Conservation (phyloP, 1,140 invertebrate genomes). For the Myzus persicae region DNA sequence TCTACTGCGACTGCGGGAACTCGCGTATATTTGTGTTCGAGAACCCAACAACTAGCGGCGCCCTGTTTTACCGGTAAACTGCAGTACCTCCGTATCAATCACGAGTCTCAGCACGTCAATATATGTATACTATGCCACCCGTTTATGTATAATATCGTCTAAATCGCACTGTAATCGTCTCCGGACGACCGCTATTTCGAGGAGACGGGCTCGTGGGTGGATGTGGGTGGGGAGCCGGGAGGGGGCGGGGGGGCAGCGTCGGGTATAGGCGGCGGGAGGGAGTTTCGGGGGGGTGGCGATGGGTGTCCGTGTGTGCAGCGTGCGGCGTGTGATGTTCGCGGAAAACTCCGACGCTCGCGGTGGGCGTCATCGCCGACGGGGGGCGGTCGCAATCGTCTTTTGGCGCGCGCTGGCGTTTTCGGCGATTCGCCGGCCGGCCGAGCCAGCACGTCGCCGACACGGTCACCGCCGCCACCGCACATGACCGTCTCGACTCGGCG, state of each 20-base stretch:
- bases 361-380: slow-evolving; percentile 29
- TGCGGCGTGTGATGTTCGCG: neutral
- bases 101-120: neutral
- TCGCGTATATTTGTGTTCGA: too few relatives aligned
- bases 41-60: too few relatives aligned
- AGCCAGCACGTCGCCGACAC: slow-evolving; percentile 4
- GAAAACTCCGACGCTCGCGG: slow-evolving; percentile 29
- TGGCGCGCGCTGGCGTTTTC: slow-evolving; percentile 45
- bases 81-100: too few relatives aligned
- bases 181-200: too few relatives aligned
- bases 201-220: neutral
- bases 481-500: neutral
- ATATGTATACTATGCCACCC: neutral
- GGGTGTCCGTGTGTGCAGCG: neutral
- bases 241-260: neutral
- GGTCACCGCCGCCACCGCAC: neutral
- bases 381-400: slow-evolving; percentile 46
- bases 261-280: neutral
- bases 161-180: neutral
- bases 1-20: too few relatives aligned
- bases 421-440: slow-evolving; percentile 35
- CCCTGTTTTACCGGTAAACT: too few relatives aligned
- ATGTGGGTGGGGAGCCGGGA: neutral
- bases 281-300: neutral
- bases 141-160: neutral